Percentiles rank a stretch among this genome's conserved stretches.
phyloP scores from a whole-genome alignment of 2,113 vertebrate species.

The Budorcas taxicolor region DNA sequence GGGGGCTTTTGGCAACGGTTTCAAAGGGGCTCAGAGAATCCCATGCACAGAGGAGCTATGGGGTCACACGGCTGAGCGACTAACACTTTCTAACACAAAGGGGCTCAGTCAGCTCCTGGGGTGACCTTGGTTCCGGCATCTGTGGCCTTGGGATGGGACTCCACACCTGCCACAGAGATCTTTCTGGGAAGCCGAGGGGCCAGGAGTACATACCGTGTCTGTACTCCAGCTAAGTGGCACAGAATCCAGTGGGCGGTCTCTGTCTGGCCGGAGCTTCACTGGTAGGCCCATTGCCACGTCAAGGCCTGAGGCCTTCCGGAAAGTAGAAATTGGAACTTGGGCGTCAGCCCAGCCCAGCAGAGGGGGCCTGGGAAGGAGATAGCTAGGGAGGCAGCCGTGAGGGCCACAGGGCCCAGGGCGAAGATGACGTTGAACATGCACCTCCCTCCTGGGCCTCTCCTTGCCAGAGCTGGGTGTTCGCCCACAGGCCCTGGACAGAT shows the following conservation, averaged over 20 bases:
- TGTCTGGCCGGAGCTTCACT: not conserved
- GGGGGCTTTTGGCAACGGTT: not conserved
- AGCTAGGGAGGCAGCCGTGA: not conserved
- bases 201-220: not conserved
- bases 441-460: not conserved
- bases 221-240: not conserved
- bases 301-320: not conserved
- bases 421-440: not conserved
- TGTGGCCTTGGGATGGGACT: not conserved
- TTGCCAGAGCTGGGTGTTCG: not conserved
- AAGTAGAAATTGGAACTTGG: not conserved
- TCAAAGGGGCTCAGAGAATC: not conserved
- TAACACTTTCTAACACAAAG: not conserved
- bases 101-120: not conserved
- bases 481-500: not conserved
- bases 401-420: not conserved
- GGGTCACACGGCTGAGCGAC: not conserved
- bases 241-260: not conserved
- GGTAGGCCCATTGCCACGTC: not conserved
- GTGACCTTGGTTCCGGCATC: not conserved
- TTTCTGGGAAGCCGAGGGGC: not conserved
- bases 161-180: not conserved
- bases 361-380: not conserved
- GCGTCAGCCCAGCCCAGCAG: not conserved
- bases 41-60: not conserved